Base-by-base conservation (phyloP, 2,888 invertebrate species). In the Athalia circularis region DNA sequence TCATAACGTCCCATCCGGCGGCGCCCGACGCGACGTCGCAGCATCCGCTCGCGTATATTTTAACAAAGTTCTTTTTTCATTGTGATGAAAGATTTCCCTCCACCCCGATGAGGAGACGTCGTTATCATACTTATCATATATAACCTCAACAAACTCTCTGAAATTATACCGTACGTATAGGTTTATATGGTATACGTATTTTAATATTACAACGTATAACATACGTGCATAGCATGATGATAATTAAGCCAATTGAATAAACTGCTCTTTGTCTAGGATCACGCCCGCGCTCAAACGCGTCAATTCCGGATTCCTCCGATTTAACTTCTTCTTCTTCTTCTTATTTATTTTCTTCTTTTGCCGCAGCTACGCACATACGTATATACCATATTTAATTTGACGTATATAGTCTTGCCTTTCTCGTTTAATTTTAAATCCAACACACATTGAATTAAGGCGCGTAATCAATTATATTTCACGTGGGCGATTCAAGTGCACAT, bases 211-310 rank as follows among this genome's bases (percentile, higher is more conserved):
- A 29, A 29, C 29, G 29, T 29, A 29, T 29, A 29, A 29, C 29
- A 29, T 29, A 29, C 29, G 29, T 29, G 2, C 29, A 2, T 29
- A 29, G 29, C 65, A 65, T 52, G 43, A 11, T 59, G 47, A 76
- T 79, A 52, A 45, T 67, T 74, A 43, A 11, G 61, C 67, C 47
- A 82, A 82, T 72, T 78, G 82, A 68, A 82, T 75, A 81, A 29
- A 80, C 65, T 77, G 72, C 77, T 29, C 72, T 81, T 81, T 79
- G 81, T 81, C 81, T 80, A 81, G 79, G 81, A 62, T 8, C 3
- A 62, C 11, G 13, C 13, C 8, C 13, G 11, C 8, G 79, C 80
- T 77, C 80, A 65, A 62, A 76, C 77, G 77, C 77, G 76, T 68
- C 70, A 75, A 74, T 50, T 79, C 76, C 77, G 62, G 77, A 72